A percentile compares a stretch with the other conserved stretches of the same genome.
phyloP scores from a whole-genome alignment of 2,797 vertebrate species.

The Gymnothorax javanicus region DNA sequence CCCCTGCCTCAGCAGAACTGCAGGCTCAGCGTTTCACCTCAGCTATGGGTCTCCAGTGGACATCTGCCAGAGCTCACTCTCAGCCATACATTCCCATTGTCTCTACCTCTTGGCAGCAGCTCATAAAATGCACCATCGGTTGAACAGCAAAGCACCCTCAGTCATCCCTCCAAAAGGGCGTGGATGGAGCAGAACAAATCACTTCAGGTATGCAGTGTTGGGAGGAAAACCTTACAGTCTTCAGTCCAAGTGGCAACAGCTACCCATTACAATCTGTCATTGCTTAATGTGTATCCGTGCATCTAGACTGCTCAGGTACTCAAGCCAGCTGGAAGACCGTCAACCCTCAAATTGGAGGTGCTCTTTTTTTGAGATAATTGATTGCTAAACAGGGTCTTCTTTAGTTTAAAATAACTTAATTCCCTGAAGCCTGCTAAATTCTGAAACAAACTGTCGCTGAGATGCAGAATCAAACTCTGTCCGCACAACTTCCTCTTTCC shows the following conservation, averaged over 20 bases:
- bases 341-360: not conserved
- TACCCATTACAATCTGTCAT: not conserved
- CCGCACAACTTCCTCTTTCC: constrained; percentile 33
- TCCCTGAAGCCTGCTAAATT: not conserved
- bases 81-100: constrained; percentile 17
- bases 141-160: not conserved
- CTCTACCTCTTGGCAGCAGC: not conserved
- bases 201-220: not conserved
- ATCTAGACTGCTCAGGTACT: not conserved
- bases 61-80: constrained; percentile 20
- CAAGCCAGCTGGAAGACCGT: not conserved
- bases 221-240: not conserved
- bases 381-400: constrained; percentile 12
- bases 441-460: not conserved
- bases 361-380: not conserved
- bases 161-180: not conserved
- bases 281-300: not conserved
- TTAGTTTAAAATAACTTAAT: not conserved
- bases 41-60: not conserved
- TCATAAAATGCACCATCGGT: not conserved
- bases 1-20: constrained; percentile 1
- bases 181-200: not conserved
- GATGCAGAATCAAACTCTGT: constrained; percentile 43
- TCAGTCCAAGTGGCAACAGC: not conserved
- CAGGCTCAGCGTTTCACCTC: constrained; percentile 14